Conservation (phyloP, 2,888 invertebrate genomes). For the Amblyjoppa proteus region DNA sequence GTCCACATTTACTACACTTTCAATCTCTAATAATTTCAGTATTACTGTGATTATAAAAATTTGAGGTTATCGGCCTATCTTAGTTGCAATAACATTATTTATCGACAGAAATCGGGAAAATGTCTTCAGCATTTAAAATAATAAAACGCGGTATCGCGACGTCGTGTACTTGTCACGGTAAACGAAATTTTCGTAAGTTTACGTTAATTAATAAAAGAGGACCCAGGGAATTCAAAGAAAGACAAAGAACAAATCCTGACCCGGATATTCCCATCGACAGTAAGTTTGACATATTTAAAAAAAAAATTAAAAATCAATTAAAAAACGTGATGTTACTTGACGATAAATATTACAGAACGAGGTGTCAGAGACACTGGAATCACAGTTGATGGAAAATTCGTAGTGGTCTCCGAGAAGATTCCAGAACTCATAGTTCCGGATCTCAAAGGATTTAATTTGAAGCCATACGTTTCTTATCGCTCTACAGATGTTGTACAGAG, state of each 20-base stretch:
- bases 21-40: background rate
- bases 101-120: conserved; percentile 41
- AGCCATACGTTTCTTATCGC: conserved; percentile 97
- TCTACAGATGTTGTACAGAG: conserved; percentile 89
- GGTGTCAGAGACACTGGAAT: conserved; percentile 90
- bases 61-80: background rate
- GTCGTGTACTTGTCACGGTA: conserved; percentile 87
- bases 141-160: conserved; percentile 86
- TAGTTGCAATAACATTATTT: background rate
- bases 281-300: conserved; percentile 79
- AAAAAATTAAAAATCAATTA: background rate
- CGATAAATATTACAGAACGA: conserved; percentile 85
- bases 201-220: conserved; percentile 92
- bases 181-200: conserved; percentile 94
- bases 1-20: background rate
- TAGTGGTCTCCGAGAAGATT: conserved; percentile 93
- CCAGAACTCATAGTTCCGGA: conserved; percentile 97
- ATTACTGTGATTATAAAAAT: background rate
- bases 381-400: conserved; percentile 86
- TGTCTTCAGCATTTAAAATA: conserved; percentile 78
- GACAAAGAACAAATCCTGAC: conserved; percentile 86
- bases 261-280: conserved; percentile 90
- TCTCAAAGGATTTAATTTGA: conserved; percentile 92
- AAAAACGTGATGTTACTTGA: conserved; percentile 17
- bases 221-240: conserved; percentile 88